Base-by-base conservation (phyloP, 2,113 vertebrate genomes). In the Carollia perspicillata region DNA sequence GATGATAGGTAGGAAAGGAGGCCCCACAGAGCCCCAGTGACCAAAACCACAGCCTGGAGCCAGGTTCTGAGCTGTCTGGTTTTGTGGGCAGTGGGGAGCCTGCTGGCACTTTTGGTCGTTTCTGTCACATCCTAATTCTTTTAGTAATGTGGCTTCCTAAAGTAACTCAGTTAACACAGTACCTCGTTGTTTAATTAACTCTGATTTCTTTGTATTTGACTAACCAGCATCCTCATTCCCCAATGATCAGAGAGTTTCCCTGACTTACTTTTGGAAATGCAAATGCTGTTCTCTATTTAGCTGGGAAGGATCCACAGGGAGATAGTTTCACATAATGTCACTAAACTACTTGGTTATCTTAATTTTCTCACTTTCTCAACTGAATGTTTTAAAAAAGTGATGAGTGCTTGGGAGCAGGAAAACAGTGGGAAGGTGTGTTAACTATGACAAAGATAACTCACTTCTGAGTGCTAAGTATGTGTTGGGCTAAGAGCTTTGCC, bases 291-390 rank as follows among this genome's bases (percentile, higher is more conserved):
- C 68, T 94, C 35, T 66, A 4, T 95, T 96, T 94, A 94, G 72
- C 83, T 93, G 81, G 47, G 60, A 37, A 65, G 2, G 37, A 68
- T 85, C 97, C 85, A 9, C 22, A 49, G 95, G 92, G 97, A 96
- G 75, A 80, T 0, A 20, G 65, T 87, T 96, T 92, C 95, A 84
- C 51, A 84, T 93, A 93, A 75, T 4, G n/a, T 90, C 92, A 96
- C 22, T 55, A 95, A 94, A 42, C 49, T 26, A 74, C 92, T 81
- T 89, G 35, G 58, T 91, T 96, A 86, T 95, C 94, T 96, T 96
- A 89, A 97, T 97, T 91, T 83, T 58, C 93, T 94, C 30, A n/a
- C 35, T 83, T 80, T 42, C 44, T 79, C 68, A 74, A 71, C 69
- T 78, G 93, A 84, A 89, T 79, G 74, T 58, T 55, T 58, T 58